phyloP scores from a whole-genome alignment of 2,888 invertebrate genomes.

The Tenthredo livida region DNA sequence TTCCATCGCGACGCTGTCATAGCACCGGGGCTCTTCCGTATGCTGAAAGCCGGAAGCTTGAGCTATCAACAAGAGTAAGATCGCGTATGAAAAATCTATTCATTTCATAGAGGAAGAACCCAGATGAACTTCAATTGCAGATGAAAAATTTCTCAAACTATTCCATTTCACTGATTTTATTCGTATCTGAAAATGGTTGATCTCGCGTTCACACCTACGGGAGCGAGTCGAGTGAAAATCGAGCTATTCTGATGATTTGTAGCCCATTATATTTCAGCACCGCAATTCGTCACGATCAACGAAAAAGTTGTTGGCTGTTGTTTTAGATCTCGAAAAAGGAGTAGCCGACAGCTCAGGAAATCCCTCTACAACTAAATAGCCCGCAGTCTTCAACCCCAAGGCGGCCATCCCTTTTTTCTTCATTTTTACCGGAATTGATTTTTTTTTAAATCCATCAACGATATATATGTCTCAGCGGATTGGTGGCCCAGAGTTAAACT shows the following conservation, averaged over 20 bases:
- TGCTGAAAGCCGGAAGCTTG: not conserved
- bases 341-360: not conserved
- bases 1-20: slow-evolving; percentile 23
- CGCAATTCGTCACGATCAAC: not conserved
- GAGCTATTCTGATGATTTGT: not conserved
- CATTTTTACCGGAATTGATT: not conserved
- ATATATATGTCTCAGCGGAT: not conserved
- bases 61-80: not conserved
- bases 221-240: not conserved
- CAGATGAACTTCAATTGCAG: not conserved
- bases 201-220: not conserved
- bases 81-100: not conserved
- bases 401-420: not conserved
- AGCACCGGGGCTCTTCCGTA: not conserved
- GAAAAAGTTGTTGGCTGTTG: not conserved
- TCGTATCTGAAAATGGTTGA: not conserved
- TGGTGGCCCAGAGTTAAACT: not conserved
- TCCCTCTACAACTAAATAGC: not conserved
- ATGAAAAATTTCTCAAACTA: not conserved
- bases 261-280: not conserved
- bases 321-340: not conserved
- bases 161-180: not conserved
- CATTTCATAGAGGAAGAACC: not conserved
- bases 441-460: not conserved
- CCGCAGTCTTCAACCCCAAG: not conserved